Percentiles rank a stretch among this genome's conserved stretches.
Evolutionary conservation across 2,113 vertebrate species (phyloP).

Genomic region (Puffinus mauretanicus): DNA sequence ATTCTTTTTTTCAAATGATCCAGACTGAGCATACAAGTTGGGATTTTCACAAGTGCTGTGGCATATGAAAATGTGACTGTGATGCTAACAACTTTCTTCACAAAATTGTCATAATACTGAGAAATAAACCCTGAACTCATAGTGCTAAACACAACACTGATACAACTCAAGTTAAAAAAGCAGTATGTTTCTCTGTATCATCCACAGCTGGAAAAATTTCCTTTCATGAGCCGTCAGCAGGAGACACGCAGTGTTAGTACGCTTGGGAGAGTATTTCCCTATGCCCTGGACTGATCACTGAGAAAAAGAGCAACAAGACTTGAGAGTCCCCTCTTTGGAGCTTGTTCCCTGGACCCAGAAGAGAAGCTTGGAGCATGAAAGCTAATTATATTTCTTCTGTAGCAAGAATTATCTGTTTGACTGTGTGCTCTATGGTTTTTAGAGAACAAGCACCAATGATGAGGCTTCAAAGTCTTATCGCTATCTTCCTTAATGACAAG

Average conservation of each 20-base stretch:
- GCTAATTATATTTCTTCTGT: not conserved
- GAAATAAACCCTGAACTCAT: not conserved
- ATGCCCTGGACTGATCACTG: not conserved
- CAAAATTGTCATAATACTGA: not conserved
- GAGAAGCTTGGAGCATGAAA: not conserved
- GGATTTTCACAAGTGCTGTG: not conserved
- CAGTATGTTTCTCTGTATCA: not conserved
- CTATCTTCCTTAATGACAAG: not conserved
- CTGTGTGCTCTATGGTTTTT: not conserved
- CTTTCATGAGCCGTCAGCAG: not conserved
- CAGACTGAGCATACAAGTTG: not conserved
- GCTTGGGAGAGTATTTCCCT: not conserved
- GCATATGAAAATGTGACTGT: not conserved
- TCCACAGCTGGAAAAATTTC: not conserved
- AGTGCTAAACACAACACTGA: not conserved
- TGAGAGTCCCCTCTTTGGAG: not conserved
- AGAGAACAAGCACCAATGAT: not conserved
- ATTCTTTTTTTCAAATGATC: not conserved
- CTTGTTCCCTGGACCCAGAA: not conserved
- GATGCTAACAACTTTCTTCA: not conserved
- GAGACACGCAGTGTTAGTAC: not conserved
- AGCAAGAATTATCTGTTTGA: not conserved
- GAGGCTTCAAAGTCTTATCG: fast-evolving
- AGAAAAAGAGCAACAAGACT: not conserved
- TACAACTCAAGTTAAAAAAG: not conserved